A percentile compares a stretch with the other conserved stretches of the same genome.
phyloP scores from a whole-genome alignment of 2,113 vertebrate genomes.

The Crotalus horridus region DNA sequence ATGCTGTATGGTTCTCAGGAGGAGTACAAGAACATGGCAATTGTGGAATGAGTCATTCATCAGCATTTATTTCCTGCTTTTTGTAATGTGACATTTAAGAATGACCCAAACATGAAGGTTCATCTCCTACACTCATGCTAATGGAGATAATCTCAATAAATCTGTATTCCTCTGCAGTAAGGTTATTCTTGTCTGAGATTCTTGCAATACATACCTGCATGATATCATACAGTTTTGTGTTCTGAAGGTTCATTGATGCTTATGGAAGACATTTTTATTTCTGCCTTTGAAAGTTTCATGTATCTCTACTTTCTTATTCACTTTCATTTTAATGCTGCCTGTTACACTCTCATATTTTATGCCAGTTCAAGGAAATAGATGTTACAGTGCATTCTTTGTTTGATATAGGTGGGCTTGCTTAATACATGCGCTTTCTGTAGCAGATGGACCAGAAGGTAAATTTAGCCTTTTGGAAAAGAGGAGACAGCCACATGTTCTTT shows the following conservation, averaged over 20 bases:
- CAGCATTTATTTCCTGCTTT: background rate
- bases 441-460: background rate
- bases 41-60: background rate
- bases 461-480: conserved; percentile 2
- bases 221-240: background rate
- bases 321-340: background rate
- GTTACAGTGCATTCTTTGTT: conserved; percentile 6
- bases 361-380: conserved; percentile 1
- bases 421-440: background rate
- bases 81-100: background rate
- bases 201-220: background rate
- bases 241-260: background rate
- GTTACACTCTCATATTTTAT: conserved; percentile 10
- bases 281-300: background rate
- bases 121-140: background rate
- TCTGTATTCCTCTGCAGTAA: background rate
- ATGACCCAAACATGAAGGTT: background rate
- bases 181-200: background rate
- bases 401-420: background rate
- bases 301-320: background rate
- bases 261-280: background rate
- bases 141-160: background rate
- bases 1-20: background rate
- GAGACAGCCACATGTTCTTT: background rate
- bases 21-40: background rate